Conservation (phyloP, 2,113 vertebrate species). For the Leucosticte australis region DNA sequence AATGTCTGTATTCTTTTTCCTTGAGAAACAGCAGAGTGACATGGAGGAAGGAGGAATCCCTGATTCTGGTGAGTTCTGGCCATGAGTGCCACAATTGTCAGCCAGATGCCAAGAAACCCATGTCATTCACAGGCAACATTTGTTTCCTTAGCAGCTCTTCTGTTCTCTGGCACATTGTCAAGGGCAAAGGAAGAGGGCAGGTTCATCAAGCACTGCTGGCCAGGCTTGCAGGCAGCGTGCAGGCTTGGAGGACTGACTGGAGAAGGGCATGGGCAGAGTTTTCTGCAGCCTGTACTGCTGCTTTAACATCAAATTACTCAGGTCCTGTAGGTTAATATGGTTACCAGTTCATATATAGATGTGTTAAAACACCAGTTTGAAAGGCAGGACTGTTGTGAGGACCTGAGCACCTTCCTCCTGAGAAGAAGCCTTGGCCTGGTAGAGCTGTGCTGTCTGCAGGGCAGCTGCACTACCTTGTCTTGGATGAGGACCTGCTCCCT, state of each 20-base stretch:
- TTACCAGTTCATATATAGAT: neutral
- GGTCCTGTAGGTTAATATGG: neutral
- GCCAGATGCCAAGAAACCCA: neutral
- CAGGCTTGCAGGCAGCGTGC: neutral
- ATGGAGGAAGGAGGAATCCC: neutral
- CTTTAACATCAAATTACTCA: neutral
- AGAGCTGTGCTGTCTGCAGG: accelerated
- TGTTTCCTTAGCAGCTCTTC: neutral
- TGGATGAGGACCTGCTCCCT: neutral
- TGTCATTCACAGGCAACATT: neutral
- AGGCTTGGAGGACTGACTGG: neutral
- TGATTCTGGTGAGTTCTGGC: neutral
- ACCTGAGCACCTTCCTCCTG: neutral
- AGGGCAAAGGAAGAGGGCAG: neutral
- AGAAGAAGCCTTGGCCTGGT: neutral
- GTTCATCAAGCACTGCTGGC: neutral
- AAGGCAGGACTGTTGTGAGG: neutral
- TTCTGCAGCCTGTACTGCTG: neutral
- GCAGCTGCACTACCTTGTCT: neutral
- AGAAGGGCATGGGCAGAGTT: neutral
- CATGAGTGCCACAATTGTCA: neutral
- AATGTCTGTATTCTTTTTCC: neutral
- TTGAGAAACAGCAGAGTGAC: neutral
- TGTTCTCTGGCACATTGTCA: neutral
- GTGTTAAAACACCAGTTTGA: neutral